A percentile compares a stretch with the other conserved stretches of the same genome.
phyloP scores from a whole-genome alignment of 2,888 invertebrate species.

The Endomychus coccineus region DNA sequence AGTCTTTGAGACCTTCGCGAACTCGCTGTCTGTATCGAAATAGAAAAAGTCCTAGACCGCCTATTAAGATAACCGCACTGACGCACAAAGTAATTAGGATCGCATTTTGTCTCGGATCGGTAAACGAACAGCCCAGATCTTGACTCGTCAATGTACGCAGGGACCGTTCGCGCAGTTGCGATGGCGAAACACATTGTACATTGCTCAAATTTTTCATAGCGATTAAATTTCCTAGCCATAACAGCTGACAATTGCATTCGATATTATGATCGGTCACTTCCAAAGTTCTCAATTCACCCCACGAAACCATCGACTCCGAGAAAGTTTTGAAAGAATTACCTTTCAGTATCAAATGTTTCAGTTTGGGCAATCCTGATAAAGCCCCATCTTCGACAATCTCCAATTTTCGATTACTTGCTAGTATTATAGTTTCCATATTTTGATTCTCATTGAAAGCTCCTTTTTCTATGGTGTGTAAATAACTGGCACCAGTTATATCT shows the following conservation, averaged over 20 bases:
- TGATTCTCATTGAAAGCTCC: conserved; percentile 74
- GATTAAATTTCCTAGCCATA: conserved; percentile 71
- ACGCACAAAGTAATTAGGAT: conserved; percentile 71
- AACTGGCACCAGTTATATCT: conserved; percentile 71
- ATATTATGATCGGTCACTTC: conserved; percentile 79
- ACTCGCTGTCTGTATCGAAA: conserved; percentile 75
- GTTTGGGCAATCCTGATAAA: conserved; percentile 68
- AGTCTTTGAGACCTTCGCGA: conserved; percentile 74
- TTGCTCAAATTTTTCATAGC: conserved; percentile 57
- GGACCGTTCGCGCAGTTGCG: conserved; percentile 62
- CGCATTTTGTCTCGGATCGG: conserved; percentile 71
- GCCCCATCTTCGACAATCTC: conserved; percentile 67
- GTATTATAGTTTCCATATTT: conserved; percentile 68
- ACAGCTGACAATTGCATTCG: conserved; percentile 69
- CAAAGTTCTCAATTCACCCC: conserved; percentile 66
- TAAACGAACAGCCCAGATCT: conserved; percentile 73
- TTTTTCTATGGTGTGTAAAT: conserved; percentile 63
- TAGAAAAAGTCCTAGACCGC: conserved; percentile 63
- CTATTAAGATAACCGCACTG: conserved; percentile 63
- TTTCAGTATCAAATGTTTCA: conserved; percentile 66
- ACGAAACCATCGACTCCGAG: conserved; percentile 72
- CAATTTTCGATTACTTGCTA: conserved; percentile 72
- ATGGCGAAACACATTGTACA: conserved; percentile 67
- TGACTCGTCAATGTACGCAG: conserved; percentile 63
- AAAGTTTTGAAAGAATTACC: conserved; percentile 71